Evolutionary conservation across 1,140 invertebrate genomes (phyloP).

Genomic region (Lepidotrigona ventralis): DNA sequence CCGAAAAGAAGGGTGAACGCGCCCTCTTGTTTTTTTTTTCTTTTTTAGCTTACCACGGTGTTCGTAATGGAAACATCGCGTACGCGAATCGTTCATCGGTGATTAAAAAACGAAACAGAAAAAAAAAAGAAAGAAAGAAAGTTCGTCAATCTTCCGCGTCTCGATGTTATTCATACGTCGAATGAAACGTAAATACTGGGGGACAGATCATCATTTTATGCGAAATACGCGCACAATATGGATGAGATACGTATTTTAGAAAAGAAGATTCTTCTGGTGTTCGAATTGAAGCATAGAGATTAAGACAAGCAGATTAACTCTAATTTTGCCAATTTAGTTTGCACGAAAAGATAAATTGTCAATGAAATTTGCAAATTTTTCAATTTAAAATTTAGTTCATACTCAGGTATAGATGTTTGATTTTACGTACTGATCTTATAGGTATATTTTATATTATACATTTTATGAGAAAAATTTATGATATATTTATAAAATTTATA

Average conservation of each 20-base stretch:
- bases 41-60: neutral
- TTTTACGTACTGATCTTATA: too few relatives aligned
- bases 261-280: too few relatives aligned
- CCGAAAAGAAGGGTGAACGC: slow-evolving; percentile 24
- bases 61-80: slow-evolving; percentile 13
- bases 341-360: too few relatives aligned
- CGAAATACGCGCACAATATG: neutral
- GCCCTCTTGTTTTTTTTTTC: slow-evolving; percentile 7
- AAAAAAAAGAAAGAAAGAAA: neutral
- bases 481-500: too few relatives aligned
- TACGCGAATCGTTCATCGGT: slow-evolving; percentile 24
- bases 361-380: too few relatives aligned
- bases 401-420: too few relatives aligned
- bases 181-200: neutral
- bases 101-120: slow-evolving; percentile 28
- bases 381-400: too few relatives aligned
- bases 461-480: too few relatives aligned
- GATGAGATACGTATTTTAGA: neutral
- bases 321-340: too few relatives aligned
- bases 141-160: neutral
- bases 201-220: neutral
- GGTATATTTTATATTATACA: too few relatives aligned
- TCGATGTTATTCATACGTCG: neutral
- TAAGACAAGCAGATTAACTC: too few relatives aligned
- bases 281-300: neutral